These are phyloP conservation scores for Platerodrilus igneus DNA, from an alignment of 2,888 invertebrate species.

Conservation along the genomic window DNA sequence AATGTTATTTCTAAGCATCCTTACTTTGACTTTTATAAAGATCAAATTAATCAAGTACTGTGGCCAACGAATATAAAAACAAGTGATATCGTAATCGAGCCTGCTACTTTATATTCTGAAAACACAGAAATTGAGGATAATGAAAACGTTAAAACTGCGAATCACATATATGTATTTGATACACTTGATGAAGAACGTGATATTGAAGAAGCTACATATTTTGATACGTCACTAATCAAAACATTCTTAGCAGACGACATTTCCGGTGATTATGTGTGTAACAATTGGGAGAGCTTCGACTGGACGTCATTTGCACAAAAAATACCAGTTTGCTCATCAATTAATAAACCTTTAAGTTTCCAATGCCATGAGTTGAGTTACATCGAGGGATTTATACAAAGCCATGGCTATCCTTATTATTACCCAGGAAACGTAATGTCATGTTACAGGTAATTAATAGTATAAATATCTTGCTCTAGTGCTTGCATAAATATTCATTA, in stretches of 20 bases:
- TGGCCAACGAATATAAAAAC: constrained; percentile 25
- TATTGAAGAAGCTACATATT: constrained; percentile 37
- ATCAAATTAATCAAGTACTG: constrained; percentile 30
- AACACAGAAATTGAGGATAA: too few relatives aligned
- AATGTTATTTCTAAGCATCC: constrained; percentile 3
- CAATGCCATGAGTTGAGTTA: constrained; percentile 24
- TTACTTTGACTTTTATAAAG: constrained; percentile 31
- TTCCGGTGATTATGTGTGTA: constrained; percentile 27
- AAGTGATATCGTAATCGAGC: constrained; percentile 6
- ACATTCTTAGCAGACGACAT: constrained; percentile 17
- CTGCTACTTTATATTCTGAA: constrained; percentile 1
- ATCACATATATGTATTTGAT: constrained; percentile 38
- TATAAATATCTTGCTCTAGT: too few relatives aligned
- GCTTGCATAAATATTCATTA: too few relatives aligned
- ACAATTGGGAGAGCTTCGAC: constrained; percentile 29
- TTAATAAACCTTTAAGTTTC: constrained; percentile 2
- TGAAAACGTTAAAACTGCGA: constrained; percentile 24
- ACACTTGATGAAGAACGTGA: constrained; percentile 35
- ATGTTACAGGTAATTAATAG: constrained; percentile 48
- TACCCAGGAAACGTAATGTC: constrained; percentile 46
- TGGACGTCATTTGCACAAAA: constrained; percentile 24
- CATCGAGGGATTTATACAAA: constrained; percentile 44
- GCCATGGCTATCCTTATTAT: constrained; percentile 47
- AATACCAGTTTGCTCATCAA: too few relatives aligned
- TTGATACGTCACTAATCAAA: constrained; percentile 34